A percentile compares a stretch with the other conserved stretches of the same genome.
phyloP scores from a whole-genome alignment of 2,797 vertebrate species.

The Austrolebias charrua region DNA sequence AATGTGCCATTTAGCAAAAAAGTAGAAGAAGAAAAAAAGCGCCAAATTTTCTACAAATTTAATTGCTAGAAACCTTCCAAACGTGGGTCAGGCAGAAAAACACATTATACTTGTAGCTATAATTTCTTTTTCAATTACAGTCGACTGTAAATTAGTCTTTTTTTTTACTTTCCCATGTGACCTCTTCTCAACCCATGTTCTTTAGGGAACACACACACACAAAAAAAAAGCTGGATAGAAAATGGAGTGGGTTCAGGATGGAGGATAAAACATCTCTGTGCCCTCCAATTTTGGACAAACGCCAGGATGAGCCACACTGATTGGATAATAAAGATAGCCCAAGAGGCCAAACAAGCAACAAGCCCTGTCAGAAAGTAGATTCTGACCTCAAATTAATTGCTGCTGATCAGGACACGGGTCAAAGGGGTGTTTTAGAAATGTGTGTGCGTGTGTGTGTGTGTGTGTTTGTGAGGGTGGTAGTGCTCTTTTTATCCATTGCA shows the following conservation, averaged over 20 bases:
- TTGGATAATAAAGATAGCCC: constrained; percentile 68
- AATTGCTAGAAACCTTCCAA: constrained; percentile 38
- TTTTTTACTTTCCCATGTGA: neutral
- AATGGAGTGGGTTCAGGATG: constrained; percentile 10
- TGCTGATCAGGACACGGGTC: constrained; percentile 52
- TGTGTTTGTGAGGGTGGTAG: constrained; percentile 9
- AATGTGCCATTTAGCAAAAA: constrained; percentile 10
- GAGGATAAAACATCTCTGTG: constrained; percentile 45
- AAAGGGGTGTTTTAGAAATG: constrained; percentile 35
- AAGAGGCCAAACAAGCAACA: constrained; percentile 53
- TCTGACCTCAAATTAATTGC: constrained; percentile 66
- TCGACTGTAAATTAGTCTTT: constrained; percentile 37
- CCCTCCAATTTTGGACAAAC: constrained; percentile 53
- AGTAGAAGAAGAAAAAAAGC: neutral
- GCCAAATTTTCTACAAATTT: constrained; percentile 29
- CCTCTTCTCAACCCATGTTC: constrained; percentile 26
- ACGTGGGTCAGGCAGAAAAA: constrained; percentile 26
- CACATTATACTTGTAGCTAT: constrained; percentile 18
- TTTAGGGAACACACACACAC: constrained; percentile 15
- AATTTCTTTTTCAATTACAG: constrained; percentile 50
- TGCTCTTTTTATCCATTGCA: constrained; percentile 7
- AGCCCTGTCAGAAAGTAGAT: constrained; percentile 51
- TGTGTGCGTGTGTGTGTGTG: constrained; percentile 17
- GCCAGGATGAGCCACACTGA: constrained; percentile 55
- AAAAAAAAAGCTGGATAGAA: constrained; percentile 23